These are phyloP conservation scores for Dicentrarchus labrax DNA, from an alignment of 2,113 vertebrate genomes.

Conservation along the genomic window DNA sequence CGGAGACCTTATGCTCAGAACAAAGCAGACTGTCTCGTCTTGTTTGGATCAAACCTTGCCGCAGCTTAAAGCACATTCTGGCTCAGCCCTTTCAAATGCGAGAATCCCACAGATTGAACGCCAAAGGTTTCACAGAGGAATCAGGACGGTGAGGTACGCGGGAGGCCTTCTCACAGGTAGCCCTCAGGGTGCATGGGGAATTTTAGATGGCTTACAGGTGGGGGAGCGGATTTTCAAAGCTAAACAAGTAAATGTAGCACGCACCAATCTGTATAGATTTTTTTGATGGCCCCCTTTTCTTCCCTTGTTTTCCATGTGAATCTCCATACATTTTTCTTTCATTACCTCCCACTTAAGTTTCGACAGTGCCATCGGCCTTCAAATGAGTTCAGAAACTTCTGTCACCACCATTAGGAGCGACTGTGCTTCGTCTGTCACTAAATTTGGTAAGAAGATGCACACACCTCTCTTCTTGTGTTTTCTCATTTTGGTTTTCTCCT, in stretches of 20 bases:
- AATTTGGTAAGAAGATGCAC: conserved; percentile 89
- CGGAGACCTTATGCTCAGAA: conserved; percentile 62
- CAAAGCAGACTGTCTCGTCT: conserved; percentile 72
- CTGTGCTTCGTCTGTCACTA: conserved; percentile 86
- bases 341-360: conserved; percentile 83
- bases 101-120: conserved; percentile 49
- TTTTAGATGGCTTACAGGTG: conserved; percentile 62
- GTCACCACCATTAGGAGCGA: conserved; percentile 88
- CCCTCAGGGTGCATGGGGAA: conserved; percentile 58
- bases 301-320: neutral
- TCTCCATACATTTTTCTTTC: conserved; percentile 52
- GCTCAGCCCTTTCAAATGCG: conserved; percentile 59
- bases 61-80: conserved; percentile 66
- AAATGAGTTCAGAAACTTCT: conserved; percentile 84
- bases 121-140: conserved; percentile 52
- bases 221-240: conserved; percentile 49
- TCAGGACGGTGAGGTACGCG: conserved; percentile 9
- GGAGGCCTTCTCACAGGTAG: conserved; percentile 56
- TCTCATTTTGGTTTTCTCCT: conserved; percentile 1
- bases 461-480: conserved; percentile 5
- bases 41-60: conserved; percentile 70
- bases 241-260: conserved; percentile 25
- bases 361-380: conserved; percentile 89
- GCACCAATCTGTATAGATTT: conserved; percentile 15
- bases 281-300: conserved; percentile 14